These are phyloP conservation scores for Pectinophora gossypiella DNA, from an alignment of 1,140 invertebrate species.

Conservation along the genomic window DNA sequence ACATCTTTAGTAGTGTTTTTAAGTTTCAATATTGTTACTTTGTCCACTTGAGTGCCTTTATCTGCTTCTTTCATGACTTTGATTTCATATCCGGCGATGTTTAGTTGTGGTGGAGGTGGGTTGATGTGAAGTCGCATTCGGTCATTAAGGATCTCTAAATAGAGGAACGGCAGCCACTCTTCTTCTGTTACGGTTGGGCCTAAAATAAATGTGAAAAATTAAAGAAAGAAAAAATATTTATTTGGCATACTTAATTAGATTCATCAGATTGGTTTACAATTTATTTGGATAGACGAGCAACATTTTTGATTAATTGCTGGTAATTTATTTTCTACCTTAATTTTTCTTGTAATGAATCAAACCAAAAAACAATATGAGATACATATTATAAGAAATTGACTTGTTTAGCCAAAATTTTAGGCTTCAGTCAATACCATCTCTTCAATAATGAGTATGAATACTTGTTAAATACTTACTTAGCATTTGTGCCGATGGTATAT, in stretches of 20 bases:
- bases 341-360: too few species aligned
- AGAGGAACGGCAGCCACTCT: constrained; percentile 60
- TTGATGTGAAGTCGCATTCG: constrained; percentile 49
- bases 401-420: too few species aligned
- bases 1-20: constrained; percentile 41
- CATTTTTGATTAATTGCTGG: too few species aligned
- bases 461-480: constrained; percentile 41
- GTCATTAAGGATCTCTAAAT: constrained; percentile 48
- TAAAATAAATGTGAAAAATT: constrained; percentile 21
- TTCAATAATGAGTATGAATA: not conserved
- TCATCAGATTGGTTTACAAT: too few species aligned
- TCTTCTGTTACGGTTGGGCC: constrained; percentile 39
- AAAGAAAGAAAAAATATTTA: too few species aligned
- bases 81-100: constrained; percentile 42
- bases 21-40: constrained; percentile 24
- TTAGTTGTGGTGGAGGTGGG: constrained; percentile 46
- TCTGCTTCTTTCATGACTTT: constrained; percentile 34
- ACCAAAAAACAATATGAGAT: too few species aligned
- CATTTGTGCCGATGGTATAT: constrained; percentile 55
- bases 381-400: too few species aligned
- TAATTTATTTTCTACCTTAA: too few species aligned
- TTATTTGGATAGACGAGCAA: too few species aligned
- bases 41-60: not conserved
- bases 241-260: too few species aligned
- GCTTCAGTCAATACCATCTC: not conserved